Conservation (phyloP, 2,113 vertebrate species). For the Crypturellus undulatus region DNA sequence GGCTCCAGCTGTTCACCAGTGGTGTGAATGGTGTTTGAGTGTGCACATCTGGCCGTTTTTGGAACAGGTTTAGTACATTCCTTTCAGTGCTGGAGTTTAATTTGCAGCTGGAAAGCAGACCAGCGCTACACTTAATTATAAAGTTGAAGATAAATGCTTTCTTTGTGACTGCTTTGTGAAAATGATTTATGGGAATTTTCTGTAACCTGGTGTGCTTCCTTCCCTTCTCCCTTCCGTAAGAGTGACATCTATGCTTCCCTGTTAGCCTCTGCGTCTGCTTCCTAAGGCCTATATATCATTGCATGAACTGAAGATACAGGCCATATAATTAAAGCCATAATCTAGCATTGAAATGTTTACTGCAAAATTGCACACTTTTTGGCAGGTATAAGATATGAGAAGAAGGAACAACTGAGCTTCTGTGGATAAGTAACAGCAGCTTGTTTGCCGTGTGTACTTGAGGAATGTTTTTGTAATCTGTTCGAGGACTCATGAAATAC, state of each 20-base stretch:
- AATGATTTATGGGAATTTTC: slow-evolving; percentile 43
- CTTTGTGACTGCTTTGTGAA: slow-evolving; percentile 56
- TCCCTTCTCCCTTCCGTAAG: not conserved
- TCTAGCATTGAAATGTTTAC: not conserved
- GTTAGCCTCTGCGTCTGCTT: slow-evolving; percentile 14
- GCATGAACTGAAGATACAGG: not conserved
- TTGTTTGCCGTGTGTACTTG: not conserved
- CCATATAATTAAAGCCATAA: slow-evolving; percentile 4
- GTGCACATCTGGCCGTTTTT: slow-evolving; percentile 76
- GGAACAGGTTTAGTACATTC: slow-evolving; percentile 77
- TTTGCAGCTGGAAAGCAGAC: slow-evolving; percentile 73
- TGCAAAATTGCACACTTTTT: not conserved
- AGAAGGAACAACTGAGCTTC: not conserved
- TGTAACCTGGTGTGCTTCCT: slow-evolving; percentile 2
- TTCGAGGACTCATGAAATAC: not conserved
- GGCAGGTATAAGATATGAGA: not conserved
- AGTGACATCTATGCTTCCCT: not conserved
- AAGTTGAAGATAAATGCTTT: slow-evolving; percentile 49
- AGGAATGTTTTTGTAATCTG: not conserved
- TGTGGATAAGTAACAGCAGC: not conserved
- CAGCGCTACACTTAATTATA: slow-evolving; percentile 31
- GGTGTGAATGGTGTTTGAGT: slow-evolving; percentile 49
- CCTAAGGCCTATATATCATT: not conserved
- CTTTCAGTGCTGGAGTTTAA: slow-evolving; percentile 63
- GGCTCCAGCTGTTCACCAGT: slow-evolving; percentile 24